Base-by-base conservation (phyloP, 1,140 invertebrate genomes). In the Dendrolimus kikuchii region DNA sequence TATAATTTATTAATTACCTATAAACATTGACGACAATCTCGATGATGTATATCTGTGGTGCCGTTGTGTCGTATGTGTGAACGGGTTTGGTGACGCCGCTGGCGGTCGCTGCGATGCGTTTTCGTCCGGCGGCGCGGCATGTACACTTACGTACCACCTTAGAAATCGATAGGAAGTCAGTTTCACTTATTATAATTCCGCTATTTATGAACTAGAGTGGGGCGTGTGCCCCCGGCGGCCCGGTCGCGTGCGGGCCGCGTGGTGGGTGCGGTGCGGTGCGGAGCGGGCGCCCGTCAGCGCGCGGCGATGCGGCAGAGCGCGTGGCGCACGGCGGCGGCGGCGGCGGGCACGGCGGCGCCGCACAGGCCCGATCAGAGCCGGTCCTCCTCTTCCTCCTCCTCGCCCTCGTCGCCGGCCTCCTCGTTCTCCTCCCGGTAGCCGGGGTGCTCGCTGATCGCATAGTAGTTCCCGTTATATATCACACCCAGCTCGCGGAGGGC, bases 401-500 rank as follows among this genome's bases (percentile, higher is more conserved):
- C 93, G 45, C 91, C 92, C 80, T 94, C 93, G 77, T 95, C 93
- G 53, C 90, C 91, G 68, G 92, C 92, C 71, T 94, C 93, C 76
- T 95, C 94, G 68, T 93, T 93, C 81, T 95, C 94, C 75, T 95
- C 94, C 81, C 94, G 94, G 82, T 97, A 97, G 37, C 94, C 95
- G 40, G 95, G 95, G 87, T 97, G 95, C 85, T 98, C 96, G 64
- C 95, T 96, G 69, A 98, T 97, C 53, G 95, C 95, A 86, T 98
- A 97, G 88, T 96, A 98, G 86, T 96, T 97, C 42, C 95, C 95
- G 89, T 97, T 97, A 86, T 98, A 98, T 72, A 98, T 95, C 52
- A 98, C 94, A 44, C 96, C 96, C 46, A 97, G 89, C 85, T 98
- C 95, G 47, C 95, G 89, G 57, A 97, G 85, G 61, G 95, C 94